Conservation (phyloP, 2,888 invertebrate species). For the Coenonympha glycerion region DNA sequence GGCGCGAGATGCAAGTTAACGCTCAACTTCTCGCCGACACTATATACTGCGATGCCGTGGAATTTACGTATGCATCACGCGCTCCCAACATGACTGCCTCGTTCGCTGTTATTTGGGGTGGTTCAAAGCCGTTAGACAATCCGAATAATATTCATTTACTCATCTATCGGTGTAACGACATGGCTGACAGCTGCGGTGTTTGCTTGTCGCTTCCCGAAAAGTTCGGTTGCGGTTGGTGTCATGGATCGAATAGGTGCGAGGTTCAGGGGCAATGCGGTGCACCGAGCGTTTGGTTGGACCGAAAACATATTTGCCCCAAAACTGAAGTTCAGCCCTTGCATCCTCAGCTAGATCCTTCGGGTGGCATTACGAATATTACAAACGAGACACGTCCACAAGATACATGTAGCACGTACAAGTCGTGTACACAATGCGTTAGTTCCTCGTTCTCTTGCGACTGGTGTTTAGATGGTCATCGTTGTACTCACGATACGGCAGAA, state of each 20-base stretch:
- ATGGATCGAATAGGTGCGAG: constrained; percentile 92
- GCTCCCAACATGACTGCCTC: constrained; percentile 96
- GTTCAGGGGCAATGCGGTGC: constrained; percentile 92
- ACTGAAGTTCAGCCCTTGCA: constrained; percentile 91
- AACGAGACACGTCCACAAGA: no score
- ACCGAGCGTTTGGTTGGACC: constrained; percentile 89
- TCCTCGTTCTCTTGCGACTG: constrained; percentile 98
- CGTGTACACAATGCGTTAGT: constrained; percentile 96
- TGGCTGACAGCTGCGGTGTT: constrained; percentile 98
- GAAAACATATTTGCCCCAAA: constrained; percentile 95
- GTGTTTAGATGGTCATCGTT: constrained; percentile 97
- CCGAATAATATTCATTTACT: constrained; percentile 96
- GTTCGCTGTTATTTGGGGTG: constrained; percentile 98
- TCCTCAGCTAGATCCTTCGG: constrained; percentile 94
- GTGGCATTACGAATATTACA: constrained; percentile 96
- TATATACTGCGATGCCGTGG: constrained; percentile 94
- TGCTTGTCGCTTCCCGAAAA: constrained; percentile 93
- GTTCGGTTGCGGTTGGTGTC: constrained; percentile 98
- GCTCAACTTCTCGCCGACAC: constrained; percentile 93
- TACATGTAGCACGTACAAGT: constrained; percentile 95
- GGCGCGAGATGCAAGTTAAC: constrained; percentile 92
- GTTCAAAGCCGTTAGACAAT: constrained; percentile 95
- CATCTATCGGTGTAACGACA: constrained; percentile 94
- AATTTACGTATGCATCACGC: constrained; percentile 92
- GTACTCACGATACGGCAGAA: constrained; percentile 96